Percentiles rank a stretch among this genome's conserved stretches.
Conservation (phyloP, 2,113 vertebrate genomes). For the Callocephalon fimbriatum region DNA sequence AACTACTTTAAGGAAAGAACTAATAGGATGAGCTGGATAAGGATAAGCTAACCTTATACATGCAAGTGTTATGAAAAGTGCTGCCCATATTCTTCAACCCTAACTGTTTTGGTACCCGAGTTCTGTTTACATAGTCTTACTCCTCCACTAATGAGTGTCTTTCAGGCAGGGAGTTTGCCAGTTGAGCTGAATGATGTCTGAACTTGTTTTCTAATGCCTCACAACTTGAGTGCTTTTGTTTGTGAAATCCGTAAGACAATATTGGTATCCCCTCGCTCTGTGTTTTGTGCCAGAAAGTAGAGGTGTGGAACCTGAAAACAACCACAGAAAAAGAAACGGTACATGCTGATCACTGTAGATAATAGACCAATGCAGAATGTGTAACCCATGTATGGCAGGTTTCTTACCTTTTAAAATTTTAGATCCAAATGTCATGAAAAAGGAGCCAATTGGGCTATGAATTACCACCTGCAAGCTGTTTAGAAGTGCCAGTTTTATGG, state of each 20-base stretch:
- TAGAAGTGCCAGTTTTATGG: not conserved
- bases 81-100: not conserved
- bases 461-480: not conserved
- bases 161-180: not conserved
- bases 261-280: not conserved
- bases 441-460: not conserved
- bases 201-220: not conserved
- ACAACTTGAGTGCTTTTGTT: not conserved
- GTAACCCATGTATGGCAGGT: not conserved
- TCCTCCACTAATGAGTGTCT: not conserved
- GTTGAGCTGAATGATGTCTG: not conserved
- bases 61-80: not conserved
- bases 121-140: not conserved
- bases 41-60: not conserved
- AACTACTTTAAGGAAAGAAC: not conserved
- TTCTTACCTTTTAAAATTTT: not conserved
- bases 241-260: not conserved
- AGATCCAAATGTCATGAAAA: not conserved
- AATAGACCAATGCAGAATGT: not conserved
- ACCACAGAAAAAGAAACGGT: fast-evolving
- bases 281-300: not conserved
- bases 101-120: fast-evolving
- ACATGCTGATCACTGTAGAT: not conserved
- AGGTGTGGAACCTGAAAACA: not conserved
- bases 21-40: not conserved